phyloP scores from a whole-genome alignment of 2,888 invertebrate species.

The Diabrotica balteata region DNA sequence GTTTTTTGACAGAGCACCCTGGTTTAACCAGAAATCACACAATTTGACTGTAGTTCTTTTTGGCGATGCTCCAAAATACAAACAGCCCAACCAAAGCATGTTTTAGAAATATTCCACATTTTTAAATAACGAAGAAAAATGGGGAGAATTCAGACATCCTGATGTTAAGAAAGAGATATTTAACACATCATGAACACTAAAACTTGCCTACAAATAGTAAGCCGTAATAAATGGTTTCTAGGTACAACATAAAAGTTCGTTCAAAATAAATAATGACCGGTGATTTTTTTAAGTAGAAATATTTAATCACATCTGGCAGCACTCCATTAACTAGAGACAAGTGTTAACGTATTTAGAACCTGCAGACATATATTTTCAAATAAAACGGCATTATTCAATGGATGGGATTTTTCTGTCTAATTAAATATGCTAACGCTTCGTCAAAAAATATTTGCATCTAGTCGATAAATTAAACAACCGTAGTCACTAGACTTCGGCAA shows the following conservation, averaged over 20 bases:
- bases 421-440: no score
- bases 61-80: no score
- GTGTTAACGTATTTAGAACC: constrained; percentile 4
- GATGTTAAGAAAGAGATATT: constrained; percentile 8
- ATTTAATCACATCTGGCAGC: constrained; percentile 8
- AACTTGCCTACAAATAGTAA: constrained; percentile 14
- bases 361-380: constrained; percentile 14
- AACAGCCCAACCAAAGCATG: neutral
- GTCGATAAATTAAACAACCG: no score
- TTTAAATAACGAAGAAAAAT: constrained; percentile 14
- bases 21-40: no score
- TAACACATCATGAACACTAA: constrained; percentile 1
- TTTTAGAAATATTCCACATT: neutral
- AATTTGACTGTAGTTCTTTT: no score
- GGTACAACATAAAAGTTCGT: constrained; percentile 14
- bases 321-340: constrained; percentile 8
- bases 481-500: no score
- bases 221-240: constrained; percentile 11
- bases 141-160: neutral
- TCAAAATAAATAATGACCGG: constrained; percentile 12
- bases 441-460: no score
- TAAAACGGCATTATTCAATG: constrained; percentile 5
- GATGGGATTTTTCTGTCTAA: no score
- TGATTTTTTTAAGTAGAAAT: constrained; percentile 1
- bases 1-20: no score